Base-by-base conservation (phyloP, 2,888 invertebrate species). In the Opisthograptis luteolata region DNA sequence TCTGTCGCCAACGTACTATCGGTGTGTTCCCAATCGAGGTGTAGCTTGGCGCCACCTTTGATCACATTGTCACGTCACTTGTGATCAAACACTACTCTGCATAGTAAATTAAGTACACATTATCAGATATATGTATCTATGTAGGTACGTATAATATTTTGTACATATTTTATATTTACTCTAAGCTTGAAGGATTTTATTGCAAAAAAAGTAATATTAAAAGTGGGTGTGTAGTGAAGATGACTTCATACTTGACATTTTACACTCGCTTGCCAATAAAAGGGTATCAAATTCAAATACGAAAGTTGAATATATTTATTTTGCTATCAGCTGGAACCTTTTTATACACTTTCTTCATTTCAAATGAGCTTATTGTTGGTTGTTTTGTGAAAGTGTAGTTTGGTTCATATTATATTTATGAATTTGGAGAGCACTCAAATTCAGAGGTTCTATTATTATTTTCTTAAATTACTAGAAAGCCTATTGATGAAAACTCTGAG, bases 221-320 rank as follows among this genome's bases (percentile, higher is more conserved):
- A 40, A 30, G 12, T 42, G 30, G 36, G 41, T 17, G 35, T 41
- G 36, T 17, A 10, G 17, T n/a, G n/a, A 2, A 3, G 42, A 22
- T 48, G 48, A 48, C 31, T 37, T 43, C 49, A 43, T 28, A 24
- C 36, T 47, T 35, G 31, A 35, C 12, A 41, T 48, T 31, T 24
- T 8, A 30, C 24, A n/a, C 12, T 34, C 32, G 32, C 17, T 32
- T 19, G 36, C 31, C 32, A 49, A 42, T 49, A 27, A 40, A 44
- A 40, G 32, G 28, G 19, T 34, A 43, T 34, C 39, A 30, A 40
- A 39, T 35, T 34, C 39, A 30, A 40, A 39, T 35, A 35, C 32
- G 55, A 60, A 53, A 57, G 54, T 52, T 37, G 49, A 47, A 49
- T 46, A 42, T 51, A 44, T 50, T 53, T 49, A 48, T 55, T 58